A percentile compares a stretch with the other conserved stretches of the same genome.
These are phyloP conservation scores for Python bivittatus DNA, from an alignment of 2,113 vertebrate species.

Conservation along the genomic window DNA sequence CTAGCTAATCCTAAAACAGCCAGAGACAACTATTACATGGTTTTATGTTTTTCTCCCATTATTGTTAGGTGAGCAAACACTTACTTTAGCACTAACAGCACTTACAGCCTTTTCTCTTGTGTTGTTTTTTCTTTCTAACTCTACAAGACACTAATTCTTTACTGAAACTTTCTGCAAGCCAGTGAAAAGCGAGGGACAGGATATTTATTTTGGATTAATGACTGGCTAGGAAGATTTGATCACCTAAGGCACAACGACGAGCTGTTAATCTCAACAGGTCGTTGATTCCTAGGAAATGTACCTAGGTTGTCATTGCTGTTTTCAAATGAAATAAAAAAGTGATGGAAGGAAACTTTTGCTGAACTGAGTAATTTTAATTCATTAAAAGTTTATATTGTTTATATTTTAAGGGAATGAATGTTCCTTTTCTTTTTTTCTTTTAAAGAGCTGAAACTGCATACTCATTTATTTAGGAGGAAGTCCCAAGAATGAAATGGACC, in stretches of 20 bases:
- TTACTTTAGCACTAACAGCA: neutral
- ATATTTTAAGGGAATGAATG: constrained; percentile 35
- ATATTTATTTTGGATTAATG: constrained; percentile 62
- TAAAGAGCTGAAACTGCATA: neutral
- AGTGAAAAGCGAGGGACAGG: constrained; percentile 46
- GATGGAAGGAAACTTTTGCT: constrained; percentile 1
- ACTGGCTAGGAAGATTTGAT: constrained; percentile 60
- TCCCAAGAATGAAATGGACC: neutral
- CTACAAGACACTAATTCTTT: constrained; percentile 20
- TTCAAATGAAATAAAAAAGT: constrained; percentile 37
- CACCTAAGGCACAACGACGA: constrained; percentile 60
- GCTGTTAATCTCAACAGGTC: constrained; percentile 54
- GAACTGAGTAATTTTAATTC: constrained; percentile 42
- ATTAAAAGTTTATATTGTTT: constrained; percentile 13
- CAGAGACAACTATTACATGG: neutral
- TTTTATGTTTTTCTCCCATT: neutral
- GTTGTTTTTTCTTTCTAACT: neutral
- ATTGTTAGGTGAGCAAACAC: neutral
- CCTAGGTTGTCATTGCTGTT: constrained; percentile 58
- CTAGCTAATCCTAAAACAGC: neutral
- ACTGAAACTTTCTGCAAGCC: constrained; percentile 37
- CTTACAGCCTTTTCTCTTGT: neutral
- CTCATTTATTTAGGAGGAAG: neutral
- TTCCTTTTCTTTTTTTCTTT: neutral
- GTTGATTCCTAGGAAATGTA: constrained; percentile 57